Percentiles rank a stretch among this genome's conserved stretches.
These are phyloP conservation scores for Emmelina monodactyla DNA, from an alignment of 2,888 invertebrate genomes.

Conservation along the genomic window DNA sequence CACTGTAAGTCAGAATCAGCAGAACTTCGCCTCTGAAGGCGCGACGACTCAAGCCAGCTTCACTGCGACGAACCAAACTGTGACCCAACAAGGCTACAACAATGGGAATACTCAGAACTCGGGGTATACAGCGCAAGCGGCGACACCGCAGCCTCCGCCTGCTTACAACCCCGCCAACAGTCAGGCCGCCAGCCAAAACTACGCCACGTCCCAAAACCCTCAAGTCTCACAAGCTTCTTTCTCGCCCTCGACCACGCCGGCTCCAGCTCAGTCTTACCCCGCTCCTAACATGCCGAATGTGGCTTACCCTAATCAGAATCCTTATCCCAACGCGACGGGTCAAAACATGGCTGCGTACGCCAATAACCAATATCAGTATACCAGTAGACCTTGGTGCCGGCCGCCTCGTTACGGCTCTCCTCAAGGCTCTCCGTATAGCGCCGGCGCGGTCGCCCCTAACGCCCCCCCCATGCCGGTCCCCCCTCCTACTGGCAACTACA, in stretches of 20 bases:
- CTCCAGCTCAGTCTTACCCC: constrained; percentile 41
- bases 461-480: constrained; percentile 46
- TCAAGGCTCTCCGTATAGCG: constrained; percentile 45
- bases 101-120: constrained; percentile 32
- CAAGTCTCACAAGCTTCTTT: constrained; percentile 36
- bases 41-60: constrained; percentile 30
- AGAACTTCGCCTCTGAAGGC: constrained; percentile 34
- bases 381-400: constrained; percentile 52
- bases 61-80: constrained; percentile 29
- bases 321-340: constrained; percentile 54
- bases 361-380: constrained; percentile 51
- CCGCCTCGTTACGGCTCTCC: constrained; percentile 53
- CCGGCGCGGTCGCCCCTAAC: constrained; percentile 31
- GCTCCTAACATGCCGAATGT: constrained; percentile 39
- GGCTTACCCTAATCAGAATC: constrained; percentile 38
- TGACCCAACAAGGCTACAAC: constrained; percentile 30
- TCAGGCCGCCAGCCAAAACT: constrained; percentile 29
- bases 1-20: constrained; percentile 30
- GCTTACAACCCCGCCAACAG: constrained; percentile 38
- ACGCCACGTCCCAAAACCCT: constrained; percentile 32
- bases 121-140: constrained; percentile 27
- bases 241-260: constrained; percentile 49
- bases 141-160: constrained; percentile 35
- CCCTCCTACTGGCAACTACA: constrained; percentile 46
- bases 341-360: constrained; percentile 58